Evolutionary conservation across 1,140 invertebrate genomes (phyloP), one percentile per base, ranked within the genome.

Genomic region (Musca domestica): DNA sequence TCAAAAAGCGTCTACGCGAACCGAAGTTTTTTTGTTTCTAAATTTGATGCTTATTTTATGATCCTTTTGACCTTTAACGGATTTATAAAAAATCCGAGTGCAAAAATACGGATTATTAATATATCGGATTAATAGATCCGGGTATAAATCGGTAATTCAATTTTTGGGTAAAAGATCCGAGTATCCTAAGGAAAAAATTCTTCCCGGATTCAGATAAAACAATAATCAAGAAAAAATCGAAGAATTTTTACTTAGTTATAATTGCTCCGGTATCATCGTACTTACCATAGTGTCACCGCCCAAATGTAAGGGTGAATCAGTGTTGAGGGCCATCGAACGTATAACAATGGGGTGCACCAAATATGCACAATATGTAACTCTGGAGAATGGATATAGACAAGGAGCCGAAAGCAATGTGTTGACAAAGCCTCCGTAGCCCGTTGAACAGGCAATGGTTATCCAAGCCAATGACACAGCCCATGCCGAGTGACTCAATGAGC

Each of bases 361-460:
- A 76, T 94, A 93, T 3, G 91, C 90, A 77, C 92, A 93, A 79
- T 93, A 94, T 6, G 92, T 93, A 6, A 92, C 90, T 73, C 92
- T 85, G 51, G 91, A 93, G 78, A 94, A 91, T 64, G 92, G 92
- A 81, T 93, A 93, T 9, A 93, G 82, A 64, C 90, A 86, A 22
- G 90, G 89, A 23, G 89, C 86, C n/a, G 91, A 91, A 6, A 94
- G 83, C 73, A 92, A 83, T 23, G 84, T 83, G 49, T 90, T 89
- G 15, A 92, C 85, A 76, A 88, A 90, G 68, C 91, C 92, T 83
- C 92, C 93, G 80, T 95, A 88, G 67, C 94, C 94, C 25, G 91
- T 94, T 20, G 92, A 91, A 76, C 94, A 96, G 1, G 93, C 94
- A 67, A 95, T 87, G 9, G 94, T 91, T 70, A 95, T 89, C 94